Base-by-base conservation (phyloP, 1,140 invertebrate species). In the Steinernema khuongi region DNA sequence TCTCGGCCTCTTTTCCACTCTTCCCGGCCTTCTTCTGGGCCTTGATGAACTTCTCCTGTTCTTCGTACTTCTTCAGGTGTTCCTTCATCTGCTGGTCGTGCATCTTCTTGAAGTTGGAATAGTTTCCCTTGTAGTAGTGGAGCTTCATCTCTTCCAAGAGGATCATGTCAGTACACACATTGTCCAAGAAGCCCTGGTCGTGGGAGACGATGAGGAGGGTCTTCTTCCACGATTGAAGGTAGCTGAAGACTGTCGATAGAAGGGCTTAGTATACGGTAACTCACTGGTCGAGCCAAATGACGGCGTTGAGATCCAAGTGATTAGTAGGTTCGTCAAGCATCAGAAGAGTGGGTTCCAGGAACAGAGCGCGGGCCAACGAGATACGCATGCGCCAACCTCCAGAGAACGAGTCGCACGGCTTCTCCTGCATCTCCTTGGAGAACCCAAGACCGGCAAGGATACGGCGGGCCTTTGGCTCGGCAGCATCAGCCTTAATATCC, bases 381-480 rank as follows among this genome's bases (percentile, higher is more conserved):
- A 99, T 94, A 86, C 96, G 91, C 96, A 98, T 98, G 81, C 96
- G 89, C 96, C 96, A 99, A 67, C 96, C 96, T 83, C 96, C 96
- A 77, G 95, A 97, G 86, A 99, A 95, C 84, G 94, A 91, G 86
- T 96, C 96, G 0, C 94, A 97, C 0, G 93, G 89, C 73, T 94
- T 88, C 83, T 94, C 89, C 87, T 97, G 95, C 96, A 98, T 99
- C 81, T 92, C 90, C 74, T 90, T 89, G 67, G 90, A 93, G 85
- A 99, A 99, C 68, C 96, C 96, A 43, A 99, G 88, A 92, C 97
- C 97, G 77, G 94, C 93, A 19, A 99, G 87, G 80, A 99, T 98
- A 78, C 96, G 88, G 0, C 96, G 88, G 0, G 96, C 96, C 81
- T 92, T 90, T 0, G 95, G 91, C 87, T 99, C 96, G 0, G 96